Evolutionary conservation across 2,797 vertebrate genomes (phyloP).

Genomic region (Micromesistius poutassou): DNA sequence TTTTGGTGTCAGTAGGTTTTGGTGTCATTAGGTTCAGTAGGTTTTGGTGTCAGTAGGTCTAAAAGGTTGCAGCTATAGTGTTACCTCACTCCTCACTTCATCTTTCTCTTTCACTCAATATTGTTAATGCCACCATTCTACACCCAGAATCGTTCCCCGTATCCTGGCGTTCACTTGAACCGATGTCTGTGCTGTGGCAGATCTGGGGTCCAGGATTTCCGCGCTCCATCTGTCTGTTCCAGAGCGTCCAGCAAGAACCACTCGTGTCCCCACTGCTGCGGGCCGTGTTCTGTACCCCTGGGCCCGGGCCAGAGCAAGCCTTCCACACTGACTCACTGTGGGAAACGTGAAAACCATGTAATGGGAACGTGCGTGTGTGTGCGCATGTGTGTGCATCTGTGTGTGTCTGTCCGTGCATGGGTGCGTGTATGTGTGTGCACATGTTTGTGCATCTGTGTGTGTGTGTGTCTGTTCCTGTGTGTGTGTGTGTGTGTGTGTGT

Average conservation of each 20-base stretch:
- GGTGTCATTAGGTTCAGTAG: no score
- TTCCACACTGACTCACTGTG: conserved; percentile 30
- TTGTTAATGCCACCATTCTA: conserved; percentile 5
- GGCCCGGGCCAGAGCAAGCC: conserved; percentile 50
- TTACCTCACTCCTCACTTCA: conserved; percentile 24
- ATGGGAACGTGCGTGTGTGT: conserved; percentile 44
- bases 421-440: conserved; percentile 12
- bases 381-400: conserved; percentile 6
- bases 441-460: conserved; percentile 2
- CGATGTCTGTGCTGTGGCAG: background rate
- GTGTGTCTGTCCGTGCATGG: conserved; percentile 3
- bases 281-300: conserved; percentile 37
- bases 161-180: background rate
- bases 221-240: conserved; percentile 12
- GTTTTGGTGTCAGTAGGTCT: no score
- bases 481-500: background rate
- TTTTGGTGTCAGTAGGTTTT: no score
- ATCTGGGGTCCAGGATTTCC: background rate
- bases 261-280: conserved; percentile 13
- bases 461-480: conserved; percentile 1
- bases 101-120: conserved; percentile 10
- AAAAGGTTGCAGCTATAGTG: conserved; percentile 43
- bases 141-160: conserved; percentile 38
- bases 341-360: conserved; percentile 62
- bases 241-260: conserved; percentile 26